phyloP scores from a whole-genome alignment of 1,140 invertebrate genomes.

The Oryzaephilus surinamensis region DNA sequence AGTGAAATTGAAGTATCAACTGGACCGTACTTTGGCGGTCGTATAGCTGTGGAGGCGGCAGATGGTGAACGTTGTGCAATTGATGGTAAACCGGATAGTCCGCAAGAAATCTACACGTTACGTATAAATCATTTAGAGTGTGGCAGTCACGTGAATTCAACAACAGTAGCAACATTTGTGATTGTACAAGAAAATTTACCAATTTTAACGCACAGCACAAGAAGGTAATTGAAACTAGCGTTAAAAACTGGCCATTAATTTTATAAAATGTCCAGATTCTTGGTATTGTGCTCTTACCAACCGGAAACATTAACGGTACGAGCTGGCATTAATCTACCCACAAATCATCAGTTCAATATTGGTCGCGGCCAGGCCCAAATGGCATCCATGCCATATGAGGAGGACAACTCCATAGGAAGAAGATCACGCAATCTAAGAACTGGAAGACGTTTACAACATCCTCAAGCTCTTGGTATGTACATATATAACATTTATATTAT shows the following conservation, averaged over 20 bases:
- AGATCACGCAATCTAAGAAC: conserved; percentile 3
- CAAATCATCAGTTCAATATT: too few species aligned
- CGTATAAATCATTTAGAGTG: conserved; percentile 63
- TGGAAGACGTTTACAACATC: conserved; percentile 3
- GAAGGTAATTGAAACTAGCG: too few species aligned
- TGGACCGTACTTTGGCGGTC: conserved; percentile 62
- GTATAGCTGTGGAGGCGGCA: conserved; percentile 59
- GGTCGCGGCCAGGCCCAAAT: too few species aligned
- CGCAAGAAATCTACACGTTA: conserved; percentile 57
- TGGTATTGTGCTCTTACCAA: conserved; percentile 68
- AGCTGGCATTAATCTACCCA: conserved; percentile 55
- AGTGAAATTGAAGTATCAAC: conserved; percentile 72
- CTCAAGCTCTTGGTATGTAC: conserved; percentile 6
- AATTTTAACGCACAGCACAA: conserved; percentile 68
- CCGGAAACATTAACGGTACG: conserved; percentile 67
- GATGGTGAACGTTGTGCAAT: conserved; percentile 51
- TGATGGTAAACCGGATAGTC: conserved; percentile 51
- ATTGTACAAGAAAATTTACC: conserved; percentile 70
- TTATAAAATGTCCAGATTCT: conserved; percentile 45
- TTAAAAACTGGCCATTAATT: conserved; percentile 23
- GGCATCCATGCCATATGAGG: conserved; percentile 5
- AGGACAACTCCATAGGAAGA: conserved; percentile 3
- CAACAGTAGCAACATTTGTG: conserved; percentile 64
- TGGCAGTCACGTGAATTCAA: conserved; percentile 62
- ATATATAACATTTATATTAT: background rate